These are phyloP conservation scores for Momotus momota DNA, from an alignment of 2,797 vertebrate species.

Conservation along the genomic window DNA sequence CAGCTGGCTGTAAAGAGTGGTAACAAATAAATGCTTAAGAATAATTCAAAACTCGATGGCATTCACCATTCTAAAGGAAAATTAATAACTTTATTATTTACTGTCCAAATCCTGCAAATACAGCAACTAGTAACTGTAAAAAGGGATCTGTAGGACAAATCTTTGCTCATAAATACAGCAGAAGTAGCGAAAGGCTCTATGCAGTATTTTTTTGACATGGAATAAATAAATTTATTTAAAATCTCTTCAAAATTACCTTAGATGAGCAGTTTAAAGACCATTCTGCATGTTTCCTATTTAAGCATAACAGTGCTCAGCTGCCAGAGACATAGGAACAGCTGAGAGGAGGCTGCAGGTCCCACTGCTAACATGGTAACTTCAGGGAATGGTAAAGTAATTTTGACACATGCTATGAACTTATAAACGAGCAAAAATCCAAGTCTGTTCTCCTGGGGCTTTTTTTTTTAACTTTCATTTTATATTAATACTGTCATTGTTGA, in stretches of 20 bases:
- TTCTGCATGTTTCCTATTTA: background rate
- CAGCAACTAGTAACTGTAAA: background rate
- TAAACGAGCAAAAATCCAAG: background rate
- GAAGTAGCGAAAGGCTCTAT: background rate
- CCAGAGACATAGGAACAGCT: background rate
- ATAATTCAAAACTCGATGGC: background rate
- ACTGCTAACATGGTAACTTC: background rate
- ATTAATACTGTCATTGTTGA: background rate
- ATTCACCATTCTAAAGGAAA: background rate
- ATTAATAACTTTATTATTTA: background rate
- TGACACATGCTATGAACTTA: background rate
- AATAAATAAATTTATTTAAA: background rate
- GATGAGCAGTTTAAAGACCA: background rate
- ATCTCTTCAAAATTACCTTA: background rate
- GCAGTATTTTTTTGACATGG: background rate
- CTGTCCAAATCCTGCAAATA: background rate
- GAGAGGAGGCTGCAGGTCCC: background rate
- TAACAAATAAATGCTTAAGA: slow-evolving; percentile 14
- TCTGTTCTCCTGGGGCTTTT: background rate
- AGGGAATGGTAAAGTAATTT: background rate
- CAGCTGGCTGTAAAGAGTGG: slow-evolving; percentile 84
- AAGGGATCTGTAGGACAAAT: background rate
- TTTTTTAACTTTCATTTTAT: background rate
- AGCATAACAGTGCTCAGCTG: background rate
- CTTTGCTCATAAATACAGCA: background rate